Conservation (phyloP, 2,888 invertebrate genomes). For the Trachelus tabidus region DNA sequence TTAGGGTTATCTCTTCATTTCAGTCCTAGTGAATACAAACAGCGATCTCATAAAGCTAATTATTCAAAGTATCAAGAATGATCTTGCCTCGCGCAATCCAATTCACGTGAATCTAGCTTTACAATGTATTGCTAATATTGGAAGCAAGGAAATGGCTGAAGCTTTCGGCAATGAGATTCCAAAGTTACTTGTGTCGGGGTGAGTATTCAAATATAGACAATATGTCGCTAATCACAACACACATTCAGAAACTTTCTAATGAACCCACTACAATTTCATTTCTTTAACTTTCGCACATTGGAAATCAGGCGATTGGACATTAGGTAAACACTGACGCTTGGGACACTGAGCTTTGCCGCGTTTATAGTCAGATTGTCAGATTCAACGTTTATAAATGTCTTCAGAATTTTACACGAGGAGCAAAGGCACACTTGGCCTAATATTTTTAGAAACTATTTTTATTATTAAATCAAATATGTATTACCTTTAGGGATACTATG, state of each 20-base stretch:
- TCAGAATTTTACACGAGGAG: not conserved
- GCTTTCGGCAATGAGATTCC: constrained; percentile 98
- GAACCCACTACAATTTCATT: constrained; percentile 2
- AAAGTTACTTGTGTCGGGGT: constrained; percentile 97
- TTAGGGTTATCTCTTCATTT: constrained; percentile 98
- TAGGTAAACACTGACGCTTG: constrained; percentile 36
- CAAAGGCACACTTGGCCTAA: not conserved
- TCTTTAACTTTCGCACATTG: constrained; percentile 32
- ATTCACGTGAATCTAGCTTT: constrained; percentile 98
- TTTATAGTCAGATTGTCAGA: not conserved
- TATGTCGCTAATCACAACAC: constrained; percentile 1
- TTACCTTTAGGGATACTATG: constrained; percentile 87
- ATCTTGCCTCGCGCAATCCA: constrained; percentile 95
- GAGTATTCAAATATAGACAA: constrained; percentile 47
- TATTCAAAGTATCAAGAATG: constrained; percentile 99
- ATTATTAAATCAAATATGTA: constrained; percentile 5
- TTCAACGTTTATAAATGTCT: not conserved
- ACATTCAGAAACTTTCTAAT: constrained; percentile 3
- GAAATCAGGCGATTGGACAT: constrained; percentile 42
- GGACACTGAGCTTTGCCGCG: not conserved
- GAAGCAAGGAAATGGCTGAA: constrained; percentile 99
- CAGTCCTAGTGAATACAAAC: constrained; percentile 98
- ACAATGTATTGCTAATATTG: constrained; percentile 99
- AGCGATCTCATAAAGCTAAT: constrained; percentile 99
- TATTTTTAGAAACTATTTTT: not conserved